Percentiles rank a stretch among this genome's conserved stretches.
phyloP scores from a whole-genome alignment of 2,113 vertebrate species.

The Camarhynchus parvulus region DNA sequence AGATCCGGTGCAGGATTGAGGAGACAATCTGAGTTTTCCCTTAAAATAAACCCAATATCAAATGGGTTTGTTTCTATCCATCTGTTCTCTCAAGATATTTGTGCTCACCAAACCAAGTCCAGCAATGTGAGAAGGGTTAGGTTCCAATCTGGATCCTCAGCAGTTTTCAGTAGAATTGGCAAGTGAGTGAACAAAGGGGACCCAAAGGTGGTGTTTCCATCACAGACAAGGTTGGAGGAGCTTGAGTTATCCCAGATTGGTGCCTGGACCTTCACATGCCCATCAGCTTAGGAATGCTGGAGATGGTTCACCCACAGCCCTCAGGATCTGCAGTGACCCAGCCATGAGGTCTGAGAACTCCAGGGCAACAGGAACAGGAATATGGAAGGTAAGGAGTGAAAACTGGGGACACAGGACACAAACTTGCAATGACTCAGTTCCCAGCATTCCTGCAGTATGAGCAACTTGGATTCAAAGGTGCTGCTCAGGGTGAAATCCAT shows the following conservation, averaged over 20 bases:
- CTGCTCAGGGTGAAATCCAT: background rate
- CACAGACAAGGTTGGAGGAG: background rate
- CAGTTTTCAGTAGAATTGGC: background rate
- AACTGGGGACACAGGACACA: background rate
- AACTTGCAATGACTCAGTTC: background rate
- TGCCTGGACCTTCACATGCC: background rate
- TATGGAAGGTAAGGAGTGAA: background rate
- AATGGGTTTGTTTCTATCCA: background rate
- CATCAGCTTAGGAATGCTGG: background rate
- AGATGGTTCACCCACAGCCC: background rate
- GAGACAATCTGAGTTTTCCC: background rate
- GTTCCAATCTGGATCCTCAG: background rate
- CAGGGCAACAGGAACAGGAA: background rate
- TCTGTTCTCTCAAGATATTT: background rate
- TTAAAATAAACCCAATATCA: background rate
- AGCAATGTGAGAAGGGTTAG: background rate
- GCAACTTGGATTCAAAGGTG: background rate
- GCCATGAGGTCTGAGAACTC: background rate
- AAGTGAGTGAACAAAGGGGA: background rate
- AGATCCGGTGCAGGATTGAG: background rate
- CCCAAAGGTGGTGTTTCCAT: background rate
- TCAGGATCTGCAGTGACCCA: background rate
- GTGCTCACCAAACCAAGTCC: background rate
- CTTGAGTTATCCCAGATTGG: background rate
- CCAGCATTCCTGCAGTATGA: fast-evolving